Evolutionary conservation across 2,888 invertebrate genomes (phyloP), one percentile per base, ranked within the genome.

Genomic region (Chelonus formosanus): DNA sequence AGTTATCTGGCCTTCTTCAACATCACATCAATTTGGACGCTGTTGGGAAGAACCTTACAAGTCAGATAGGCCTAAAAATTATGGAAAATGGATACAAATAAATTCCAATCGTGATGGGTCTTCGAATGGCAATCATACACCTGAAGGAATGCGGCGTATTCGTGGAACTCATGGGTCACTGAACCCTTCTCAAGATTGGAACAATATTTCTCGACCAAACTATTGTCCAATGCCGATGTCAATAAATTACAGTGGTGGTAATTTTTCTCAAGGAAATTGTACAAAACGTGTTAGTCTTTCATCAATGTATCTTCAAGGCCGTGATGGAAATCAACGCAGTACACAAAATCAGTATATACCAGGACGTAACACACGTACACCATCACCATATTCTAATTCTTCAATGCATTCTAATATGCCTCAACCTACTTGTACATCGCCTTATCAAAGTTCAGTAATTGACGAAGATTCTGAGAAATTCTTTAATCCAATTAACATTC

Each of bases 391-490:
- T 58, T 80, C 81, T 63, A 75, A 73, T 43, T 63, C 70, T 63
- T 59, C 74, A 4, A 66, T 81, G 61, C 73, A 77, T 57, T 67
- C 73, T 4, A 75, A 69, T 63, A 70, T 70, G 35, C 80, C 78
- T 63, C 74, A 78, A 60, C 72, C 69, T 67, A 74, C 20, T 20
- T 20, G 80, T 64, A 71, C 78, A 67, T 76, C 82, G 52, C 75
- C 81, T 40, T 79, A 80, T 69, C 74, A 76, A 67, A 80, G 81
- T 70, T 63, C 78, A 6, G 83, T 83, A 70, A 80, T 73, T 34
- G 82, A 83, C 69, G 84, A 84, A 80, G 78, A 52, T 52, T 32
- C 81, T 4, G 84, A 84, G 73, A 82, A 80, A 68, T 84, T 84
- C 65, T 84, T 84, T 69, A 82, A 83, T 72, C 84, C 85, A 7